phyloP scores from a whole-genome alignment of 2,888 invertebrate species.

The Merodon equestris region DNA sequence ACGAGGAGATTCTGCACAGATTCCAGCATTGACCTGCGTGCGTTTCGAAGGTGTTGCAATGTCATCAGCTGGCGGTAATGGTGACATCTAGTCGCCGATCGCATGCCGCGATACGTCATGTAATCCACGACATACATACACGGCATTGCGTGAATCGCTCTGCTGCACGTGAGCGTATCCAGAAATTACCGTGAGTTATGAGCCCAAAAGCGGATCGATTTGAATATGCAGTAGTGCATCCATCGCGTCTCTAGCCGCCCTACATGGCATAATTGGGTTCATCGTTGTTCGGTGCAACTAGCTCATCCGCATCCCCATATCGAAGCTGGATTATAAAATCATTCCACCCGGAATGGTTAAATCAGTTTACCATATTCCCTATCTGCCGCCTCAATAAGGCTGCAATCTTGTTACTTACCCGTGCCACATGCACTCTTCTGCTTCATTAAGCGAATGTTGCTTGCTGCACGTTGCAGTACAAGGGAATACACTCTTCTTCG shows the following conservation, averaged over 20 bases:
- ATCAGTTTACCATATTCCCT: slow-evolving; percentile 64
- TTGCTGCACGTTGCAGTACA: slow-evolving; percentile 18
- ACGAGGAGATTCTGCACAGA: slow-evolving; percentile 16
- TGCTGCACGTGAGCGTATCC: background rate
- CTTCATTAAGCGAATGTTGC: slow-evolving; percentile 62
- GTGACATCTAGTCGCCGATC: slow-evolving; percentile 56
- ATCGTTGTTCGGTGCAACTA: slow-evolving; percentile 27
- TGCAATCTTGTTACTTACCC: slow-evolving; percentile 43
- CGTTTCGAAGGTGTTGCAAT: slow-evolving; percentile 16
- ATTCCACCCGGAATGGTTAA: slow-evolving; percentile 44
- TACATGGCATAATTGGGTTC: slow-evolving; percentile 63
- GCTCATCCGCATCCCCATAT: slow-evolving; percentile 47
- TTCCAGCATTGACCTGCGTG: slow-evolving; percentile 11
- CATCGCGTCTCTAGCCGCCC: slow-evolving; percentile 14
- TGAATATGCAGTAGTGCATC: slow-evolving; percentile 60
- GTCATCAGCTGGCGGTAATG: slow-evolving; percentile 38
- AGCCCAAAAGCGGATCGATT: slow-evolving; percentile 30
- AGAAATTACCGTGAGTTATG: background rate
- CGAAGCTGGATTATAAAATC: slow-evolving; percentile 52
- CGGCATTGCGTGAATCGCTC: slow-evolving; percentile 30
- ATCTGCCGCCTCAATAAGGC: slow-evolving; percentile 52
- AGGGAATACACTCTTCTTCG: slow-evolving; percentile 9
- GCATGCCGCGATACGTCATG: slow-evolving; percentile 56
- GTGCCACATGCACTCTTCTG: slow-evolving; percentile 25
- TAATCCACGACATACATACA: slow-evolving; percentile 41